Evolutionary conservation across 2,888 invertebrate species (phyloP).

Genomic region (Limnephilus rhombicus): DNA sequence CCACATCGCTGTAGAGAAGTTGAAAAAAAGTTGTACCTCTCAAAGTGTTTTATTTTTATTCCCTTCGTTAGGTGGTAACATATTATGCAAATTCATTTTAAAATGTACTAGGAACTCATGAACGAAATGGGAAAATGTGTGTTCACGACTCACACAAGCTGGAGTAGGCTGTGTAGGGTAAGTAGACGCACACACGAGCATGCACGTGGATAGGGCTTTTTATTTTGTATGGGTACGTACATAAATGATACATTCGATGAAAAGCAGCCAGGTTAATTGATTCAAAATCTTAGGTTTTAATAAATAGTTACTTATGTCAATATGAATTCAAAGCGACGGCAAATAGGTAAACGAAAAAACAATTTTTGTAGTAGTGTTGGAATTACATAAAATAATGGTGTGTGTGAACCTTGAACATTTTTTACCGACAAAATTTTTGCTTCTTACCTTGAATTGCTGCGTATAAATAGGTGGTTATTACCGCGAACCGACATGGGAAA

Average conservation of each 20-base stretch:
- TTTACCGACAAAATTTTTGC: too few relatives aligned
- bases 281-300: too few relatives aligned
- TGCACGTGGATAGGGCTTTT: background rate
- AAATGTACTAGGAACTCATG: slow-evolving; percentile 1
- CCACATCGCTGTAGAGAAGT: background rate
- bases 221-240: background rate
- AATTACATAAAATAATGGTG: too few relatives aligned
- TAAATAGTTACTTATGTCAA: too few relatives aligned
- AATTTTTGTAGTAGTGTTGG: too few relatives aligned
- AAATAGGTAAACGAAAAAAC: too few relatives aligned
- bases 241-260: background rate
- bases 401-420: too few relatives aligned
- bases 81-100: slow-evolving; percentile 1
- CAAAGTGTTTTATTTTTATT: background rate
- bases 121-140: background rate
- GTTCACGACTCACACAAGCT: background rate
- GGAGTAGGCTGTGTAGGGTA: background rate
- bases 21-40: background rate
- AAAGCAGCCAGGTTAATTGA: too few relatives aligned
- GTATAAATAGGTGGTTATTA: too few relatives aligned
- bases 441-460: too few relatives aligned
- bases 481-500: too few relatives aligned
- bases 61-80: background rate
- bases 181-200: background rate
- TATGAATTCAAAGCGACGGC: too few relatives aligned